phyloP scores from a whole-genome alignment of 2,888 invertebrate genomes.

The Saturnia pavonia region DNA sequence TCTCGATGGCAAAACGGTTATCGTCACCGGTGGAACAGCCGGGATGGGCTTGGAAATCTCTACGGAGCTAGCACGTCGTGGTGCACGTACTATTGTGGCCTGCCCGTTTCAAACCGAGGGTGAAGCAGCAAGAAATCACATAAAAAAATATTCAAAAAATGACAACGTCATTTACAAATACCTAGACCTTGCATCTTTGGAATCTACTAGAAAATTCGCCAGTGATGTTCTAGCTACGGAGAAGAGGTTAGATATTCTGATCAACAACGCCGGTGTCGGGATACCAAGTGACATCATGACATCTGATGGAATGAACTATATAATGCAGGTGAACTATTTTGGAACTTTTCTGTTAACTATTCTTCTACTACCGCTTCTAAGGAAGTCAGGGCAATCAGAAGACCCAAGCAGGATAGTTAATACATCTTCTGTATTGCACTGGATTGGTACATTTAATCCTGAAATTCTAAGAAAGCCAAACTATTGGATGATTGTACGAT shows the following conservation, averaged over 20 bases:
- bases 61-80: constrained; percentile 64
- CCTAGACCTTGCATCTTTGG: constrained; percentile 87
- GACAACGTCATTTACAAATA: constrained; percentile 86
- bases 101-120: constrained; percentile 70
- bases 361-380: constrained; percentile 90
- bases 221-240: constrained; percentile 87
- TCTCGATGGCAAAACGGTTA: constrained; percentile 35
- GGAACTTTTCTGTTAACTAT: constrained; percentile 96
- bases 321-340: constrained; percentile 96
- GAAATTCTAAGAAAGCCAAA: constrained; percentile 85
- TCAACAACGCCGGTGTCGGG: constrained; percentile 94
- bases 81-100: constrained; percentile 68
- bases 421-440: constrained; percentile 89
- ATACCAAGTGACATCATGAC: constrained; percentile 82
- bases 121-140: constrained; percentile 76
- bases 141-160: constrained; percentile 85
- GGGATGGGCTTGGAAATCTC: constrained; percentile 73
- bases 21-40: constrained; percentile 69
- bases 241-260: constrained; percentile 88
- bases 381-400: constrained; percentile 74
- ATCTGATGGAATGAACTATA: constrained; percentile 91
- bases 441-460: constrained; percentile 85
- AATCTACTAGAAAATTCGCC: constrained; percentile 91
- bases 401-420: constrained; percentile 88
- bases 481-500: constrained; percentile 67